Base-by-base conservation (phyloP, 2,888 invertebrate species). In the Tenthredo notha region DNA sequence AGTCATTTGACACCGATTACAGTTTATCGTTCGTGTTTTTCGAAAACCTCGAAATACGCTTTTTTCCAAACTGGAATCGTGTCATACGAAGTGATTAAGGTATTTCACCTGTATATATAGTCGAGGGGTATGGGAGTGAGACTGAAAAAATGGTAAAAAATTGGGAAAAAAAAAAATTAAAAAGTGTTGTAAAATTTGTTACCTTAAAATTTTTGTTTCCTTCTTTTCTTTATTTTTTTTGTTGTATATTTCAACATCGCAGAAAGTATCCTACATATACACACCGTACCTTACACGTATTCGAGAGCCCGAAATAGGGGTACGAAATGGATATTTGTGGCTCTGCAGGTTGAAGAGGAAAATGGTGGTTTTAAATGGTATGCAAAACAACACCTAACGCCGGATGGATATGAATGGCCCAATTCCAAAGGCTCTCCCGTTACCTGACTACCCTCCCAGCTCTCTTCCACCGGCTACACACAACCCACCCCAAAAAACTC, bases 351-450 rank as follows among this genome's bases (percentile, higher is more conserved):
- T 61, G 58, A 29, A 80, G 65, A 80, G 80, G 80, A 61, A 80
- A 80, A 80, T 65, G 61, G 61, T 40, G 80, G 40, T 61, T 80
- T 80, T 65, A 80, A 80, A 80, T 80, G 80, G 80, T 80, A 80
- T 80, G 80, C 80, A 80, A 80, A 80, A 80, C 80, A 80, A 80
- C 80, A 29, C 80, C 61, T 61, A 37, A 47, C 65, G 21, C 80
- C 65, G 80, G 80, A 80, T 80, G 80, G 80, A 80, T 80, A 80
- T 80, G 80, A 80, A 80, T 80, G 80, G 80, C 40, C 80, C 80
- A 80, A 80, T 80, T 80, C 80, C 80, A 61, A 80, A 80, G 33
- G 61, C 61, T 61, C n/a, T n/a, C 40, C 77, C 29, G 47, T 61
- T 40, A 61, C 61, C 33, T 61, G n/a, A 12, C 29, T 29, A 33